Evolutionary conservation across 2,797 vertebrate genomes (phyloP).

Genomic region (Hippopotamyrus pictus): DNA sequence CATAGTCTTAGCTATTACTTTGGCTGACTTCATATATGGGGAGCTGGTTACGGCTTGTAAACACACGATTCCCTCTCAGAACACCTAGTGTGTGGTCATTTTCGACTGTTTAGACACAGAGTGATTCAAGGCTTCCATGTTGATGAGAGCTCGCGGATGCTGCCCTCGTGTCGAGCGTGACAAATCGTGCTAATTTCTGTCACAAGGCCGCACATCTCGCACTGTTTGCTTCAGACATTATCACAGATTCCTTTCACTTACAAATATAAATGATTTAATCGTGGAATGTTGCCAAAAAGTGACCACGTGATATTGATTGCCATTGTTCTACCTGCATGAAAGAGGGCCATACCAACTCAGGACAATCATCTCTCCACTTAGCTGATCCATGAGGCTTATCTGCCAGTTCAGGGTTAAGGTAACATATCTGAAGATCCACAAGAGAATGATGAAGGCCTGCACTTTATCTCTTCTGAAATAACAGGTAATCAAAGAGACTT

Average conservation of each 20-base stretch:
- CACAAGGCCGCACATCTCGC: neutral
- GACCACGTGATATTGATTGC: neutral
- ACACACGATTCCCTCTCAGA: neutral
- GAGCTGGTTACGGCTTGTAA: neutral
- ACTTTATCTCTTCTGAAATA: neutral
- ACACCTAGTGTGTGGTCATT: slow-evolving; percentile 5
- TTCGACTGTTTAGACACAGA: neutral
- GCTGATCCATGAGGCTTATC: neutral
- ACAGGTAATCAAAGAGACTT: neutral
- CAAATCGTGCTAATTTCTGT: neutral
- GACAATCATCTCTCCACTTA: neutral
- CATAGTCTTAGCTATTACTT: neutral
- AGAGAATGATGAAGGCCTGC: neutral
- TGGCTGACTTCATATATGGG: neutral
- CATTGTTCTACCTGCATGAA: neutral
- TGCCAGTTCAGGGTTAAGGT: neutral
- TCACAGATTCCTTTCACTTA: neutral
- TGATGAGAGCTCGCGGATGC: neutral
- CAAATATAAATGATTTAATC: neutral
- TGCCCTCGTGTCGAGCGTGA: neutral
- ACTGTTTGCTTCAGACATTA: neutral
- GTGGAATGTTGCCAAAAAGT: neutral
- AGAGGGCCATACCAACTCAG: neutral
- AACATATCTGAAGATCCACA: neutral
- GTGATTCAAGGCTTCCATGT: slow-evolving; percentile 10